Evolutionary conservation across 2,113 vertebrate species (phyloP).

Genomic region (Pycnonotus jocosus): DNA sequence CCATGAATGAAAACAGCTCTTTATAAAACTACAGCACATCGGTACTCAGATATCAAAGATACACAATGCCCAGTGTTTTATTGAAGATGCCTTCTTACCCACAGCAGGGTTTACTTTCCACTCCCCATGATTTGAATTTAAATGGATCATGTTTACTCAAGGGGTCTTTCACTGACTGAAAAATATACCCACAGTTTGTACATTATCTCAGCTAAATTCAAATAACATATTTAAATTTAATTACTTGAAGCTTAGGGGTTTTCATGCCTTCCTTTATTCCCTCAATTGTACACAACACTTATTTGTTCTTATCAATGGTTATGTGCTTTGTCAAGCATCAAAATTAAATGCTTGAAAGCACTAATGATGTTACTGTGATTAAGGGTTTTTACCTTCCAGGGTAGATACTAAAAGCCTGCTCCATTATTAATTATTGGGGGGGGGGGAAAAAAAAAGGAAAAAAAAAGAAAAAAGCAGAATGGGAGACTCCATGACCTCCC

Average conservation of each 20-base stretch:
- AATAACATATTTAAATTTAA: constrained; percentile 73
- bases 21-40: constrained; percentile 10
- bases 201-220: constrained; percentile 61
- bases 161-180: constrained; percentile 53
- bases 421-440: constrained; percentile 66
- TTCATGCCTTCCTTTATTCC: constrained; percentile 53
- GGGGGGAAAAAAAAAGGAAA: no score
- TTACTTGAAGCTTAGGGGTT: constrained; percentile 68
- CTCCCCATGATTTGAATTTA: constrained; percentile 49
- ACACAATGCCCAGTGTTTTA: neutral
- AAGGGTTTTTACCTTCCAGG: constrained; percentile 64
- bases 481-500: no score
- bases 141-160: constrained; percentile 53
- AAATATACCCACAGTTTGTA: constrained; percentile 61
- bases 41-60: neutral
- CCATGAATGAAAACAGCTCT: constrained; percentile 52
- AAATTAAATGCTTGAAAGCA: constrained; percentile 74
- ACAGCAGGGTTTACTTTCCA: constrained; percentile 11
- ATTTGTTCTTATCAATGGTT: constrained; percentile 71
- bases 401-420: constrained; percentile 58
- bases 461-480: neutral
- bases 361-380: constrained; percentile 75
- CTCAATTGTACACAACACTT: constrained; percentile 49
- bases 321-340: constrained; percentile 69
- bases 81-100: constrained; percentile 29